Evolutionary conservation across 2,797 vertebrate species (phyloP).

Genomic region (Erithacus rubecula): DNA sequence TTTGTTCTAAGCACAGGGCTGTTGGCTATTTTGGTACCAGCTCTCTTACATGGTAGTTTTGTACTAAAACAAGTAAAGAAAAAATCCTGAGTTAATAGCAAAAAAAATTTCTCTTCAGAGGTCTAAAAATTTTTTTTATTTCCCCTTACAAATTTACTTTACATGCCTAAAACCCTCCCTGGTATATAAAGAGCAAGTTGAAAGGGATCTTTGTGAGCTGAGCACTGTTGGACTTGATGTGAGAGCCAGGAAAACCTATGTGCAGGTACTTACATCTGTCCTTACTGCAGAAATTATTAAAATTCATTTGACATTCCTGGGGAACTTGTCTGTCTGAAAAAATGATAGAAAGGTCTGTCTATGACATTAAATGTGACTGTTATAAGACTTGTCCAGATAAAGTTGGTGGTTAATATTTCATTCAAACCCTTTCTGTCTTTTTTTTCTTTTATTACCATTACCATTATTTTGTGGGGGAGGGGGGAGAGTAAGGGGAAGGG

Average conservation of each 20-base stretch:
- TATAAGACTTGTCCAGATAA: background rate
- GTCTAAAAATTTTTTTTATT: background rate
- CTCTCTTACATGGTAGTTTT: background rate
- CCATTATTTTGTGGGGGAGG: fast-evolving
- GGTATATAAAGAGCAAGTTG: background rate
- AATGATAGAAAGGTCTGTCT: background rate
- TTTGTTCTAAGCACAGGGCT: background rate
- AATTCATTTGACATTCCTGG: background rate
- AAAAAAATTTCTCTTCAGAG: background rate
- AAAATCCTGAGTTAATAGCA: background rate
- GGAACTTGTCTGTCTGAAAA: background rate
- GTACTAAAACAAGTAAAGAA: background rate
- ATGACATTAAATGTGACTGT: background rate
- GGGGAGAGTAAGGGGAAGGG: no score
- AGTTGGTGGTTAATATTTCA: background rate
- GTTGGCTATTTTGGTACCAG: background rate
- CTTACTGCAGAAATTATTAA: background rate
- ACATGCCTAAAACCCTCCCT: background rate
- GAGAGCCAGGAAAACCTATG: background rate
- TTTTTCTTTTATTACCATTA: background rate
- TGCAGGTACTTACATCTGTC: background rate
- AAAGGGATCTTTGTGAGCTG: background rate
- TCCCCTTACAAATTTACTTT: background rate
- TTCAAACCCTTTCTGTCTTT: background rate
- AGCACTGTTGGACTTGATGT: background rate